Percentiles rank a stretch among this genome's conserved stretches.
Conservation (phyloP, 2,797 vertebrate genomes). For the Serranus cabrilla region DNA sequence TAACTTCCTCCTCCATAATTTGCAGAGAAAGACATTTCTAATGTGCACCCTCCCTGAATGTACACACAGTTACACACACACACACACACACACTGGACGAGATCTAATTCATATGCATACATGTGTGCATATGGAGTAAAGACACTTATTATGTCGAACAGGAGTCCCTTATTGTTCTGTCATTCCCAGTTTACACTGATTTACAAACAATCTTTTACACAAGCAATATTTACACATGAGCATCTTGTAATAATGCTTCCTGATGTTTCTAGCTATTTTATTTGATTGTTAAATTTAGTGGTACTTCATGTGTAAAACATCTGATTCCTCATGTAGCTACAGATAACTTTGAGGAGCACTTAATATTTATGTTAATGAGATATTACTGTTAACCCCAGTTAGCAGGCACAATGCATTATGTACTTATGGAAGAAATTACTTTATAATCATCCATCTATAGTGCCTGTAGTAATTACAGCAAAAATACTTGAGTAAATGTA, state of each 20-base stretch:
- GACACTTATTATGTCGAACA: conserved; percentile 44
- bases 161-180: conserved; percentile 44
- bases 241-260: not conserved
- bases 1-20: conserved; percentile 79
- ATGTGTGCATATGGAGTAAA: conserved; percentile 30
- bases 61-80: conserved; percentile 17
- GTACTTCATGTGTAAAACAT: not conserved
- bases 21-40: conserved; percentile 72
- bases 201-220: conserved; percentile 30
- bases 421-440: too few species aligned
- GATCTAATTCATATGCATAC: conserved; percentile 42
- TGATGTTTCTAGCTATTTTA: not conserved
- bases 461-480: too few species aligned
- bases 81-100: conserved; percentile 10
- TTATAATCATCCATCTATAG: too few species aligned
- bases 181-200: conserved; percentile 42
- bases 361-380: not conserved
- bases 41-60: conserved; percentile 58
- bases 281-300: not conserved
- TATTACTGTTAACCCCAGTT: not conserved
- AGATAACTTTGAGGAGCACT: not conserved
- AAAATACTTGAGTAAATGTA: not conserved
- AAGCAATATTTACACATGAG: conserved; percentile 7
- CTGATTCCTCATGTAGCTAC: not conserved
- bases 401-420: too few species aligned